phyloP scores from a whole-genome alignment of 2,113 vertebrate genomes.

The Rhabdornis inornatus region DNA sequence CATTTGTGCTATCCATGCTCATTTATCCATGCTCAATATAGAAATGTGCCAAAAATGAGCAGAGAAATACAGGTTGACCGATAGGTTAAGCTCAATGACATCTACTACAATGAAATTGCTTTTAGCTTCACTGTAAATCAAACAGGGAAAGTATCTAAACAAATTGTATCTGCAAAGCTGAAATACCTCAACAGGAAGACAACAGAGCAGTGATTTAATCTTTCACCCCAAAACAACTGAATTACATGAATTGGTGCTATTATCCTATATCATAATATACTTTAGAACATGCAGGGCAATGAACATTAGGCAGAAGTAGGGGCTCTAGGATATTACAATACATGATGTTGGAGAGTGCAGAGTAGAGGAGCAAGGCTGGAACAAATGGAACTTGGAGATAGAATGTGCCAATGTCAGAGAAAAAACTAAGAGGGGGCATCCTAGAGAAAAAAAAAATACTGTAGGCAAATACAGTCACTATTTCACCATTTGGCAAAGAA shows the following conservation, averaged over 20 bases:
- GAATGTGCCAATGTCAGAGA: background rate
- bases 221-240: background rate
- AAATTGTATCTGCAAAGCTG: background rate
- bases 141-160: background rate
- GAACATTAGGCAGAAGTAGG: background rate
- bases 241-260: background rate
- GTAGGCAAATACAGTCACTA: background rate
- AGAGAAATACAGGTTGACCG: background rate
- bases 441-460: background rate
- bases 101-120: background rate
- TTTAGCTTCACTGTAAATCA: background rate
- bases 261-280: background rate
- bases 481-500: background rate
- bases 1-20: background rate
- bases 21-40: background rate
- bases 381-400: background rate
- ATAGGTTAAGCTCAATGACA: background rate
- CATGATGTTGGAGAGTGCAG: background rate
- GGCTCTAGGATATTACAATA: background rate
- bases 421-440: background rate
- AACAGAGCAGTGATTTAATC: background rate
- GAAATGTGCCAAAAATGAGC: rapidly evolving
- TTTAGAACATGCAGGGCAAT: background rate
- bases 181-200: background rate
- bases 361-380: background rate